Percentiles rank a stretch among this genome's conserved stretches.
phyloP scores from a whole-genome alignment of 2,888 invertebrate species.

The Nephrotoma flavescens region DNA sequence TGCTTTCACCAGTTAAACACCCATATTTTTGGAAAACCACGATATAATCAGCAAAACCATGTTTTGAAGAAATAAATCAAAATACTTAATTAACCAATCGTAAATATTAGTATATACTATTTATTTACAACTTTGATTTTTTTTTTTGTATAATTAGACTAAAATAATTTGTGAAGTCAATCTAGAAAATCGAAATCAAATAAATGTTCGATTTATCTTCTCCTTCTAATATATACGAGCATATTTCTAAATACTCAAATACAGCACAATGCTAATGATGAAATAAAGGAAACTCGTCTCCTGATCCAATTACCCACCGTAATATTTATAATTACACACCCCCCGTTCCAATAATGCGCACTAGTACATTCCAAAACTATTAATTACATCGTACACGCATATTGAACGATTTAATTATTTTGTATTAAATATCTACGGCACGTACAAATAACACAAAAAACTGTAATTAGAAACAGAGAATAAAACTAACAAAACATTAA shows the following conservation, averaged over 20 bases:
- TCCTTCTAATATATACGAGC: too few relatives aligned
- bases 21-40: too few relatives aligned
- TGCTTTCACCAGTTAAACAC: too few relatives aligned
- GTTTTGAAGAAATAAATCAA: too few relatives aligned
- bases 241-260: background rate
- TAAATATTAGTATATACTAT: too few relatives aligned
- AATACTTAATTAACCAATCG: too few relatives aligned
- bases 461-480: background rate
- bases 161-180: too few relatives aligned
- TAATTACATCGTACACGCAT: background rate
- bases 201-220: too few relatives aligned
- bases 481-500: background rate
- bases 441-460: background rate
- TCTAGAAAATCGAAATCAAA: too few relatives aligned
- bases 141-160: too few relatives aligned
- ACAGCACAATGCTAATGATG: background rate
- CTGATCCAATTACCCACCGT: background rate
- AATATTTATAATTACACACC: background rate
- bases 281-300: background rate
- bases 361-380: background rate
- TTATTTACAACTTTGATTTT: too few relatives aligned
- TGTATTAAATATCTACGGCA: background rate
- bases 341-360: background rate
- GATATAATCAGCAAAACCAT: too few relatives aligned
- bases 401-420: background rate